These are phyloP conservation scores for Drosophila prosaltans DNA, from an alignment of 1,140 invertebrate genomes.

Conservation along the genomic window DNA sequence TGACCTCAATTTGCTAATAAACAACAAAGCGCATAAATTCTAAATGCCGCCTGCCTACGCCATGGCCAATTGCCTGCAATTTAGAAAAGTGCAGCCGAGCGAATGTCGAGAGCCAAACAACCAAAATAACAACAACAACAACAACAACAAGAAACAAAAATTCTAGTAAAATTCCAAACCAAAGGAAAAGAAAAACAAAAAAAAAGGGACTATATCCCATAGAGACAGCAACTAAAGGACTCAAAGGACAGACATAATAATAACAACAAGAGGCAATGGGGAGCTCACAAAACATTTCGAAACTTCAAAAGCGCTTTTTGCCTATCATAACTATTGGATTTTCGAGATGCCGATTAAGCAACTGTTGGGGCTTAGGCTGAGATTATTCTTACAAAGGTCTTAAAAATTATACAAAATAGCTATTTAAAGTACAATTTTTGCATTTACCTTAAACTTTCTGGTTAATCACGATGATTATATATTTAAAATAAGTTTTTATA, in stretches of 20 bases:
- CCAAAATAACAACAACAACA: slow-evolving; percentile 18
- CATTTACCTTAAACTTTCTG: too few relatives aligned
- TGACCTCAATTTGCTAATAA: slow-evolving; percentile 77
- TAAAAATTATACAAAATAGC: too few relatives aligned
- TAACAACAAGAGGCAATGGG: background rate
- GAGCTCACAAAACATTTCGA: background rate
- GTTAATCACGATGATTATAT: too few relatives aligned
- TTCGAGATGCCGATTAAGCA: background rate
- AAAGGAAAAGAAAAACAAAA: slow-evolving; percentile 26
- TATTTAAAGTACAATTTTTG: too few relatives aligned
- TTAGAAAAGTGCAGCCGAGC: slow-evolving; percentile 78
- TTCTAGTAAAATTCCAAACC: slow-evolving; percentile 20
- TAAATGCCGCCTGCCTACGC: slow-evolving; percentile 43
- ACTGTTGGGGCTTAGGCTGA: too few relatives aligned
- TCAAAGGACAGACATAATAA: slow-evolving; percentile 8
- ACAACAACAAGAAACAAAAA: background rate
- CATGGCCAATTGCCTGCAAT: slow-evolving; percentile 82
- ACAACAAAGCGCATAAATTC: slow-evolving; percentile 75
- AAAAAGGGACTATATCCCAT: background rate
- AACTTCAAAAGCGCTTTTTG: background rate
- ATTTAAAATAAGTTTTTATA: too few relatives aligned
- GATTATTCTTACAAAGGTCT: too few relatives aligned
- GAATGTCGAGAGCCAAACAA: slow-evolving; percentile 47
- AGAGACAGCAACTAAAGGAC: background rate
- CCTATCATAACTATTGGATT: background rate